These are phyloP conservation scores for Halcyon malimbica DNA, from an alignment of 2,113 vertebrate genomes.

Conservation along the genomic window DNA sequence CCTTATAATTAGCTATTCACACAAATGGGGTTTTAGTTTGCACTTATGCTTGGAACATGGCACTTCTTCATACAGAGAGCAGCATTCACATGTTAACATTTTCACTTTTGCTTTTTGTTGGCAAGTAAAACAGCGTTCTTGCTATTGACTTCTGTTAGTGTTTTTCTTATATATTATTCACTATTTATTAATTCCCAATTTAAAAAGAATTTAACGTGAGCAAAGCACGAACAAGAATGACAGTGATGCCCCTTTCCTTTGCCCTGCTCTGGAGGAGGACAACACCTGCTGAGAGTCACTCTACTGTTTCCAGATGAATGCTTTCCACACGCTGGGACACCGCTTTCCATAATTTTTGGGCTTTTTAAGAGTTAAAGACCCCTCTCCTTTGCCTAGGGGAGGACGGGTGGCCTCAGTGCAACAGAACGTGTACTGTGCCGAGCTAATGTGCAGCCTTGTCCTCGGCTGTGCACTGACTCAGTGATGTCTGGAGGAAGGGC, in stretches of 20 bases:
- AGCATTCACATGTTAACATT: conserved; percentile 46
- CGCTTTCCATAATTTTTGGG: neutral
- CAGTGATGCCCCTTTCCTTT: neutral
- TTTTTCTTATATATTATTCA: neutral
- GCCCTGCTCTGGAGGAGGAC: neutral
- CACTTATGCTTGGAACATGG: conserved; percentile 51
- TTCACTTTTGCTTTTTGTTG: conserved; percentile 58
- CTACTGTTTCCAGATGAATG: neutral
- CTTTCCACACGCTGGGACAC: neutral
- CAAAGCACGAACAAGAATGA: neutral
- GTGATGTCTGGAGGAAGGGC: conserved; percentile 42
- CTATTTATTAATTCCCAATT: neutral
- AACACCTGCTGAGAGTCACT: neutral
- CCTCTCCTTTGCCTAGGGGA: neutral
- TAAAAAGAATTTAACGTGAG: neutral
- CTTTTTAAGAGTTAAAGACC: neutral
- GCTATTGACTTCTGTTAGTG: conserved; percentile 7
- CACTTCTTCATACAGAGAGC: conserved; percentile 58
- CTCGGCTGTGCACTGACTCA: neutral
- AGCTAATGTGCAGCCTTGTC: conserved; percentile 24
- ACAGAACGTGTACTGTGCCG: accelerated
- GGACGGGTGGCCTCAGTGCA: neutral
- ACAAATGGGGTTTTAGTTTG: conserved; percentile 64
- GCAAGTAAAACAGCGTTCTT: conserved; percentile 29
- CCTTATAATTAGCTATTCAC: conserved; percentile 66